phyloP scores from a whole-genome alignment of 2,888 invertebrate genomes.

The Apamea anceps region DNA sequence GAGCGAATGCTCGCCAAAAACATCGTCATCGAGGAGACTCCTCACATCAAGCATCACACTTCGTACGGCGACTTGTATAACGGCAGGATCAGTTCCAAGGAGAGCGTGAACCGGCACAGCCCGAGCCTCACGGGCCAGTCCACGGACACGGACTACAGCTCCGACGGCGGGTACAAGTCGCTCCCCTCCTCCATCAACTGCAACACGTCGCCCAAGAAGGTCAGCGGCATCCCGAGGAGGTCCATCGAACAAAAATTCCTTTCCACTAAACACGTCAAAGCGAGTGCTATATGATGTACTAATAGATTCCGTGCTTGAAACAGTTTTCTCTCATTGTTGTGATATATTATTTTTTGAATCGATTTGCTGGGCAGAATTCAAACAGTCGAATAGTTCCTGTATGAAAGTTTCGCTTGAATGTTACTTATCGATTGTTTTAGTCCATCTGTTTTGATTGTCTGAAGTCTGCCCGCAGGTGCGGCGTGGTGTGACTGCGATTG shows the following conservation, averaged over 20 bases:
- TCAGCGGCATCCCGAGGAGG: conserved; percentile 87
- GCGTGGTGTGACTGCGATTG: conserved; percentile 66
- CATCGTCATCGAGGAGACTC: conserved; percentile 81
- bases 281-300: conserved; percentile 83
- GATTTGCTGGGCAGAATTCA: conserved; percentile 57
- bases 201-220: conserved; percentile 84
- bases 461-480: conserved; percentile 56
- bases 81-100: conserved; percentile 85
- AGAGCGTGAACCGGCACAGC: conserved; percentile 86
- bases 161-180: conserved; percentile 89
- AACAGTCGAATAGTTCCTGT: conserved; percentile 51
- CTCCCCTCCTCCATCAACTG: conserved; percentile 88
- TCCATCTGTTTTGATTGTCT: conserved; percentile 58
- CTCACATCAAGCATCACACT: conserved; percentile 85
- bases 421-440: conserved; percentile 40
- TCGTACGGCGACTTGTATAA: conserved; percentile 87
- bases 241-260: conserved; percentile 87
- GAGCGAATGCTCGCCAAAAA: conserved; percentile 77
- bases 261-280: conserved; percentile 85
- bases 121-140: conserved; percentile 86
- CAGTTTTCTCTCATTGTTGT: conserved; percentile 69
- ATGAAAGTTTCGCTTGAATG: conserved; percentile 53
- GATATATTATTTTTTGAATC: conserved; percentile 54
- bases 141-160: conserved; percentile 89
- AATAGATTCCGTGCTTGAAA: conserved; percentile 61